A percentile compares a stretch with the other conserved stretches of the same genome.
phyloP scores from a whole-genome alignment of 2,888 invertebrate species.

The Cryptocephalus moraei region DNA sequence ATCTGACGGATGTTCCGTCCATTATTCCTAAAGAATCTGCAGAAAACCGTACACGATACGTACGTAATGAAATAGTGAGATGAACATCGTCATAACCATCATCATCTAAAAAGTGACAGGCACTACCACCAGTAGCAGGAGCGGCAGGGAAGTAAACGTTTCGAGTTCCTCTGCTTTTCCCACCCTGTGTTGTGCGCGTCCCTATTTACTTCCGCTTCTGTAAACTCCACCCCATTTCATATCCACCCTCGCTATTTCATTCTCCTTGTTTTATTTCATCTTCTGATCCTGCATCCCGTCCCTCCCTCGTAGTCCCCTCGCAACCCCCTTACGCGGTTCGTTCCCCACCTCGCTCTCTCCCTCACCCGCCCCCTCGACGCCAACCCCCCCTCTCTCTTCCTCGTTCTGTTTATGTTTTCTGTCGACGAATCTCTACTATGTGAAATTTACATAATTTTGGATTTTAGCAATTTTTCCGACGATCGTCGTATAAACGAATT shows the following conservation, averaged over 20 bases:
- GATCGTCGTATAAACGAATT: conserved; percentile 19
- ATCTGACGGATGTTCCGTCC: no score
- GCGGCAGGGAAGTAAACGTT: conserved; percentile 27
- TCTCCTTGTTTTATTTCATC: conserved; percentile 41
- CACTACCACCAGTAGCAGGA: not conserved
- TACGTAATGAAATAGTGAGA: no score
- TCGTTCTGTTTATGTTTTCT: conserved; percentile 29
- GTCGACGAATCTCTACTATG: conserved; percentile 31
- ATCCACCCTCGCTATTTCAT: conserved; percentile 42
- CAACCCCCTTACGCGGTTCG: not conserved
- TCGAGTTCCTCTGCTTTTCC: conserved; percentile 27
- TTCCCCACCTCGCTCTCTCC: conserved; percentile 1
- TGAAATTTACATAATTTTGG: conserved; percentile 38
- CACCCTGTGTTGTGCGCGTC: conserved; percentile 35
- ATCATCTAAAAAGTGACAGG: not conserved
- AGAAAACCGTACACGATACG: no score
- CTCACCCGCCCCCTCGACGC: conserved; percentile 1
- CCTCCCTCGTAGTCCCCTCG: conserved; percentile 27
- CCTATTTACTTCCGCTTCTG: conserved; percentile 50
- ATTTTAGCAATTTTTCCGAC: conserved; percentile 29
- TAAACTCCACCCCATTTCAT: conserved; percentile 41
- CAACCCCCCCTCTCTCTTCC: conserved; percentile 16
- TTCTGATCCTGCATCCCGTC: conserved; percentile 31
- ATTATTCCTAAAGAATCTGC: no score
- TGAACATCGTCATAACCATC: not conserved